Evolutionary conservation across 2,888 invertebrate genomes (phyloP).

Genomic region (Therioaphis trifolii): DNA sequence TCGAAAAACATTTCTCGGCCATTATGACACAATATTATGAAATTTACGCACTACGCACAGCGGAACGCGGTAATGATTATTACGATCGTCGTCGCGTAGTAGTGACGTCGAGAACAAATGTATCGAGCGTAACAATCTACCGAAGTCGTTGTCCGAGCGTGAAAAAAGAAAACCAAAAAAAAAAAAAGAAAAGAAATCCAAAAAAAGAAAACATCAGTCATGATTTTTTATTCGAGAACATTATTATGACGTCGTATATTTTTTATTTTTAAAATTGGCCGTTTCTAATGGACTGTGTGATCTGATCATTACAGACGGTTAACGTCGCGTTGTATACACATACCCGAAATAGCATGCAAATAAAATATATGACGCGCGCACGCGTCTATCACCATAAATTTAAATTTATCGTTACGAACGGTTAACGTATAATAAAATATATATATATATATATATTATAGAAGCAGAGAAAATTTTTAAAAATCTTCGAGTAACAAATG

Average conservation of each 20-base stretch:
- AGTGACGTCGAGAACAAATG: not conserved
- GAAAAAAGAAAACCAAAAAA: too few species aligned
- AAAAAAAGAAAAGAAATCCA: not conserved
- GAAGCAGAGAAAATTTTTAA: slow-evolving; percentile 19
- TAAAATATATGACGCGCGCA: not conserved
- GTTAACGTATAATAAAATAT: too few species aligned
- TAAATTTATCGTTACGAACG: too few species aligned
- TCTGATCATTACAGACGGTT: slow-evolving; percentile 39
- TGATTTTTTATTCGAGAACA: not conserved
- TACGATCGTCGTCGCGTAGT: not conserved
- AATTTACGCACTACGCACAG: too few species aligned
- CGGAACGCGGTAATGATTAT: not conserved
- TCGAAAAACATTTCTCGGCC: too few species aligned
- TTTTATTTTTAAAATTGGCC: slow-evolving; percentile 1
- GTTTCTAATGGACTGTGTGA: slow-evolving; percentile 32
- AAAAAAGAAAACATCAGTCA: not conserved
- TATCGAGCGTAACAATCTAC: not conserved
- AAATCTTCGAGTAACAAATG: slow-evolving; percentile 9
- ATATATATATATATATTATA: not conserved
- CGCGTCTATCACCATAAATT: too few species aligned
- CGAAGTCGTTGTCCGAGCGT: not conserved
- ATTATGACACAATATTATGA: too few species aligned
- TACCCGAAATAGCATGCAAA: too few species aligned
- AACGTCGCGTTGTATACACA: too few species aligned
- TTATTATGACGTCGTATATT: not conserved